These are phyloP conservation scores for Clarias platycephalus DNA, from an alignment of 2,797 vertebrate species.

Conservation along the genomic window DNA sequence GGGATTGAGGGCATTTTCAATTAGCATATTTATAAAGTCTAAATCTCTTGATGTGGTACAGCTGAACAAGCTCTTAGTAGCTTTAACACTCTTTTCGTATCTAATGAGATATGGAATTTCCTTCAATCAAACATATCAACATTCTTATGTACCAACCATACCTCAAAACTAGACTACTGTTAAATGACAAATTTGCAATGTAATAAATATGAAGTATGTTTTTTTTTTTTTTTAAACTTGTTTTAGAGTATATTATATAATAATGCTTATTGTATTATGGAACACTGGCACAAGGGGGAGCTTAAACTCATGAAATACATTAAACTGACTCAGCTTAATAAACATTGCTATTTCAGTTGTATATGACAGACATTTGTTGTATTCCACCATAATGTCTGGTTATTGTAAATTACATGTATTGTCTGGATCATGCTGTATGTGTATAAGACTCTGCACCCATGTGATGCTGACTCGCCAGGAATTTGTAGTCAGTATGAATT, in stretches of 20 bases:
- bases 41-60: background rate
- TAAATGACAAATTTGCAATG: background rate
- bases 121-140: background rate
- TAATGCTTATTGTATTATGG: background rate
- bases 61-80: conserved; percentile 40
- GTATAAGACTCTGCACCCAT: background rate
- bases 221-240: background rate
- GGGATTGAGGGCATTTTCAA: background rate
- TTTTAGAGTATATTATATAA: background rate
- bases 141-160: background rate
- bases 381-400: background rate
- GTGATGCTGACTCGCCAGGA: background rate
- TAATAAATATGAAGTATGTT: background rate
- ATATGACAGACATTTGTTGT: background rate
- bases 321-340: background rate
- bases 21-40: background rate
- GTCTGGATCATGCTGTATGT: background rate
- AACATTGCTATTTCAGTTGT: background rate
- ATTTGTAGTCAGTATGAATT: background rate
- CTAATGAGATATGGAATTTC: conserved; percentile 42
- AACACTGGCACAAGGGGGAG: conserved; percentile 6
- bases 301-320: background rate
- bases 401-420: too few relatives aligned
- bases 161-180: background rate
- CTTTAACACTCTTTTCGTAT: conserved; percentile 5